Base-by-base conservation (phyloP, 2,888 invertebrate genomes). In the Magallana nippona region DNA sequence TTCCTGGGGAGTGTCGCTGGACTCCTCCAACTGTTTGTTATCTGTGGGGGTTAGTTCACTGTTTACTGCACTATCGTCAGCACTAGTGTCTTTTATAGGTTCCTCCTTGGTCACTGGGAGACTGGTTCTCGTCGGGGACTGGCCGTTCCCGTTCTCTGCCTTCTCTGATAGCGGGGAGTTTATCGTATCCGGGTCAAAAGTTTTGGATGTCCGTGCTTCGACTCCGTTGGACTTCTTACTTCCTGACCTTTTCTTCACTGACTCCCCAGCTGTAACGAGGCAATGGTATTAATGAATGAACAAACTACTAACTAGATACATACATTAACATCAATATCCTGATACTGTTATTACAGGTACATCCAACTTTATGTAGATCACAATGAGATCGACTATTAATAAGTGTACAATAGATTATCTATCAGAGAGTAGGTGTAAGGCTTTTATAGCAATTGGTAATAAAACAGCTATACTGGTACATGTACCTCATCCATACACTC, bases 171-270 rank as follows among this genome's bases (percentile, higher is more conserved):
- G 62, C n/a, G 19, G n/a, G 15, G 60, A 71, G 19, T 27, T 71
- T 15, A 71, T 15, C 2, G 71, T 27, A 71, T 71, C 71, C 2
- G 71, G 71, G 71, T 71, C 71, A 5, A 71, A 27, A 71, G 22
- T 71, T 71, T 79, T 79, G 2, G 79, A 79, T 1, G 57, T 79
- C 57, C 79, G 56, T 10, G 56, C 79, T 17, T 57, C 57, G 15
- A 57, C 57, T 44, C 79, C 57, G 55, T 79, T 79, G 57, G 79
- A 57, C 57, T 79, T 79, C 27, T 71, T 71, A 56, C 57, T 56
- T 11, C 56, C 57, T 11, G 78, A 78, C 8, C 57, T 79, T 27
- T 56, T 79, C 27, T 55, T 79, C 27, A 56, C 57, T 13, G 27
- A 19, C 5, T 56, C 79, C 13, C 79, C 78, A 15, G 44, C 79